Conservation (phyloP, 2,797 vertebrate species). For the Gephyroberyx darwinii region DNA sequence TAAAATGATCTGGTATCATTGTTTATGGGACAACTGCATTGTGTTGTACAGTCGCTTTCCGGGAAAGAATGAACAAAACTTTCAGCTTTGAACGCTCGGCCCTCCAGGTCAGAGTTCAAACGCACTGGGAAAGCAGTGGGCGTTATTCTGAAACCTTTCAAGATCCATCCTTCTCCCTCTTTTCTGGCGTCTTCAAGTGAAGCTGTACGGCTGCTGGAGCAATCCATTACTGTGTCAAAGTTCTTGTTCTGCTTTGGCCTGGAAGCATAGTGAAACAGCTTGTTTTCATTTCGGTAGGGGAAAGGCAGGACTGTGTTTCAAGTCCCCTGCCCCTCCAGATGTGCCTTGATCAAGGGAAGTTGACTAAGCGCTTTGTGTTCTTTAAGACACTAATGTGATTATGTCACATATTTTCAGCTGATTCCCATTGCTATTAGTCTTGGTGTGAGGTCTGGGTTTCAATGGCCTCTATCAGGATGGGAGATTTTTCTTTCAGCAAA, state of each 20-base stretch:
- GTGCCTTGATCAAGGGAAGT: constrained; percentile 82
- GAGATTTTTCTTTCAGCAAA: constrained; percentile 81
- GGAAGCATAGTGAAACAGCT: constrained; percentile 81
- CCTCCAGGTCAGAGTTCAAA: constrained; percentile 80
- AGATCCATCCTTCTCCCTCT: constrained; percentile 72
- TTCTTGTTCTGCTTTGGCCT: constrained; percentile 79
- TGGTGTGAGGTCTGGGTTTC: constrained; percentile 80
- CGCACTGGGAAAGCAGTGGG: constrained; percentile 84
- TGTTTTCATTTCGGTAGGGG: constrained; percentile 84
- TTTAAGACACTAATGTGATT: constrained; percentile 85
- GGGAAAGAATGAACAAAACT: constrained; percentile 60
- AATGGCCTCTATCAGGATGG: constrained; percentile 78
- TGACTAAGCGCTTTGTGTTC: constrained; percentile 83
- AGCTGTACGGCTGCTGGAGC: constrained; percentile 72
- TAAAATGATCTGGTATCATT: background rate
- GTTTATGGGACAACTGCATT: constrained; percentile 36
- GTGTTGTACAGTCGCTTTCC: constrained; percentile 62
- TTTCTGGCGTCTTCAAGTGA: constrained; percentile 76
- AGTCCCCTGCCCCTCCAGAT: constrained; percentile 75
- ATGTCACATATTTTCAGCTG: constrained; percentile 83
- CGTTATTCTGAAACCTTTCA: constrained; percentile 81
- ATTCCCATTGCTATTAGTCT: constrained; percentile 82
- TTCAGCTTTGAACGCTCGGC: constrained; percentile 68
- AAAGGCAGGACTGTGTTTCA: constrained; percentile 77
- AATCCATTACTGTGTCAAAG: constrained; percentile 84